Evolutionary conservation across 2,113 vertebrate species (phyloP).

Genomic region (Limnothrissa miodon): DNA sequence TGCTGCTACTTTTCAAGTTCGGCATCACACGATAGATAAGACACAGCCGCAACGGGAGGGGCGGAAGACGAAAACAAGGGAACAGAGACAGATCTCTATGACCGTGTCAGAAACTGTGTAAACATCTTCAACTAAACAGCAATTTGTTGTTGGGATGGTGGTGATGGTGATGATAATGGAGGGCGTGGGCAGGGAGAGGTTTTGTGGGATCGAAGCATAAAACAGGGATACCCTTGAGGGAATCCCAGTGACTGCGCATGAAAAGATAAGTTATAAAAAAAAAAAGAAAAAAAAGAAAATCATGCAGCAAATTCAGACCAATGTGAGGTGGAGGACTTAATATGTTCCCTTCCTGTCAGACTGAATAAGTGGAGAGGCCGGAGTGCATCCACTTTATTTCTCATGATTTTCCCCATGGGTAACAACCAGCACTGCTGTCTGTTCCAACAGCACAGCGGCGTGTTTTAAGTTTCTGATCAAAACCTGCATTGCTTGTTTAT

Average conservation of each 20-base stretch:
- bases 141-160: not conserved
- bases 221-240: slow-evolving; percentile 20
- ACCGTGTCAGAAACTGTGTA: slow-evolving; percentile 7
- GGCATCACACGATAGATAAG: slow-evolving; percentile 26
- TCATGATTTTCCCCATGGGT: not conserved
- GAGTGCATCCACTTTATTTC: not conserved
- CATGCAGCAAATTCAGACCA: slow-evolving; percentile 47
- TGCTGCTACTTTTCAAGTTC: slow-evolving; percentile 25
- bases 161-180: too few species aligned
- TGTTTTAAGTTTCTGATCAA: slow-evolving; percentile 51
- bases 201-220: not conserved
- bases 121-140: not conserved
- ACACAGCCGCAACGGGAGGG: not conserved
- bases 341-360: slow-evolving; percentile 51
- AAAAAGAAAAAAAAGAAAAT: slow-evolving; percentile 59
- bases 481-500: slow-evolving; percentile 34
- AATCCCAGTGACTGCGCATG: slow-evolving; percentile 46
- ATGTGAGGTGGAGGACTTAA: slow-evolving; percentile 24
- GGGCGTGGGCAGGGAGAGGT: not conserved
- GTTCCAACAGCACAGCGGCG: slow-evolving; percentile 10
- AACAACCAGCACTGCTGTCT: not conserved
- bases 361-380: slow-evolving; percentile 44
- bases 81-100: slow-evolving; percentile 34
- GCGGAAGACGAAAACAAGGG: not conserved
- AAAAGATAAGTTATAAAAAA: slow-evolving; percentile 49